A percentile compares a stretch with the other conserved stretches of the same genome.
Conservation (phyloP, 2,888 invertebrate genomes). For the Epinotia ramella region DNA sequence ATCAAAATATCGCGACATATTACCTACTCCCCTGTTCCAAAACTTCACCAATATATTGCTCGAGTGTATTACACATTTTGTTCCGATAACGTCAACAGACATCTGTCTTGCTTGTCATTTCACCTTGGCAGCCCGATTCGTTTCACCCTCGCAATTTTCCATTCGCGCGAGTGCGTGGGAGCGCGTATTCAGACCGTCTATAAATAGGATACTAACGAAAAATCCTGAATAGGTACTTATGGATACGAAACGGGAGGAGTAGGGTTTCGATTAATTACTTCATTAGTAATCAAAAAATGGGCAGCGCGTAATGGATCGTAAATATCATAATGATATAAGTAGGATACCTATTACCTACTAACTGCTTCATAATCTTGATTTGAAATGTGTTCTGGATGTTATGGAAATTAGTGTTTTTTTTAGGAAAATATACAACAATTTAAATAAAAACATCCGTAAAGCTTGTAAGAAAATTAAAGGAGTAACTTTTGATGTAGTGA, state of each 20-base stretch:
- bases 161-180: conserved; percentile 6
- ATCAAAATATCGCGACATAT: too few relatives aligned
- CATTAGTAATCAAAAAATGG: background rate
- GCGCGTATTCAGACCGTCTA: background rate
- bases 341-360: too few relatives aligned
- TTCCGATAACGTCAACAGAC: conserved; percentile 5
- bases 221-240: background rate
- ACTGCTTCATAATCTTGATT: too few relatives aligned
- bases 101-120: conserved; percentile 13
- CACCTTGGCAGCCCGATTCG: conserved; percentile 4
- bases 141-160: conserved; percentile 15
- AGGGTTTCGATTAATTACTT: background rate
- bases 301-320: background rate
- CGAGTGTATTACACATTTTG: background rate
- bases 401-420: too few relatives aligned
- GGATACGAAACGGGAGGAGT: background rate
- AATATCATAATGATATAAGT: background rate
- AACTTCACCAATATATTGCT: conserved; percentile 1
- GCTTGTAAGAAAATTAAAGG: too few relatives aligned
- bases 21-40: background rate
- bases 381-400: too few relatives aligned
- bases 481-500: too few relatives aligned
- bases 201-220: conserved; percentile 6
- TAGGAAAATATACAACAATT: too few relatives aligned
- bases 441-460: too few relatives aligned